Base-by-base conservation (phyloP, 37 sponge, comb jelly and placozoan species). In the Aplysina aerophoba region DNA sequence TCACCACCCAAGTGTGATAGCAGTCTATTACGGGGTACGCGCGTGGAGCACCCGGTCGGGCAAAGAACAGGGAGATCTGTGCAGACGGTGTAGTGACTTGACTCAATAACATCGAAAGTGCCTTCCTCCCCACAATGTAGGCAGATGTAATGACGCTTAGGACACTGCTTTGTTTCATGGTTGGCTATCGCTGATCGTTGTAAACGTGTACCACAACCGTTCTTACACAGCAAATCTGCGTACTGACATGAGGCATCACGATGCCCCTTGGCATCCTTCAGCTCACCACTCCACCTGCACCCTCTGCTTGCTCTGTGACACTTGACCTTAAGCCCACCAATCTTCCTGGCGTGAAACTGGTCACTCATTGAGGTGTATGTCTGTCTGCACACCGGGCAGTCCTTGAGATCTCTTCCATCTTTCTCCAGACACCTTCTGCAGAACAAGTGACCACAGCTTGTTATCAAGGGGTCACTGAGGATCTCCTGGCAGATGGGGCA, bases 391-490 rank as follows among this genome's bases (percentile, higher is more conserved):
- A 75, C 78, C 8, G 78, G 78, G 41, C 78, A 75, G n/a, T 16
- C 19, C 44, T n/a, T 21, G 13, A 40, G 24, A 1, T 21, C 41
- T 11, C 50, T 44, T 44, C 50, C 50, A 44, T 15, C 1, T 19
- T 44, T 8, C 12, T 50, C 13, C 22, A 75, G 78, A 11, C 78
- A 75, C 37, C 40, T 36, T 36, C 54, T 1, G 12, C 78, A 75
- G 78, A 75, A 75, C n/a, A 75, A 25, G 24, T 75, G 78, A 5
- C 78, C 78, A 75, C 78, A 75, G 22, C 50, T 75, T 31, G 78
- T 75, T 50, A 36, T 24, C 37, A 75, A 40, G n/a, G 78, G 78
- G 20, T 75, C 53, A 44, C 12, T 36, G 44, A 36, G 17, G 22
- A 75, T 40, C n/a, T 75, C 78, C 1, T 75, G 78, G 41, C 78